Evolutionary conservation across 1,140 invertebrate genomes (phyloP), one percentile per base, ranked within the genome.

Genomic region (Ganaspis sp.): DNA sequence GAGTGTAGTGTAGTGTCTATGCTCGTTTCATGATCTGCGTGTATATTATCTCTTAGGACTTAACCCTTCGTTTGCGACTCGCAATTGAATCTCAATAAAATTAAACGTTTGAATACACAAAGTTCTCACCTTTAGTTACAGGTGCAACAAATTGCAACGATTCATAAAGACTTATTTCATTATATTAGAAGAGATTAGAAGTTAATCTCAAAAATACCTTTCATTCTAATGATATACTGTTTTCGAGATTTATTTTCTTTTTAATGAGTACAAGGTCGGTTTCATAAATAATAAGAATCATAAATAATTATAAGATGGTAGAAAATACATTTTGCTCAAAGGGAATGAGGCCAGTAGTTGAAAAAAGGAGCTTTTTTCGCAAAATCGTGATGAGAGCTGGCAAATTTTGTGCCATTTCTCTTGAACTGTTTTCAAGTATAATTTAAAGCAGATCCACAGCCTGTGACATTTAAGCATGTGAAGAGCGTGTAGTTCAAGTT

Each of bases 1-100:
- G 82, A 84, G 77, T 83, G 37, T 70, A 70, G 38, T 45, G 34
- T n/a, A n/a, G n/a, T 53, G 29, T 54, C 70, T 45, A 34, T 75
- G 53, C 72, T 77, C 74, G 73, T 70, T 54, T 84, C 77, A 21
- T 71, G 78, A 76, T 77, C 69, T 72, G 54, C 15, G 54, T 64
- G 12, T 54, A 45, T n/a, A 21, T 4, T 11, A 26, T 5, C 54
- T 15, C 54, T 58, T 26, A 58, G 45, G 45, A 49, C 45, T 49
- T 49, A 58, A 58, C 21, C 54, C 54, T 4, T 58, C 54, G 54
- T 58, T 26, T 58, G 19, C 15, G 45, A 49, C n/a, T 19, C 17
- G 23, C 12, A 26, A 58, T 58, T 26, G 54, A 58, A 58, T 26
- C 21, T 58, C 54, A 26, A 58, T 58, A 58, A 58, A 58, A 26